Evolutionary conservation across 2,797 vertebrate genomes (phyloP).

Genomic region (Acipenser transmontanus): DNA sequence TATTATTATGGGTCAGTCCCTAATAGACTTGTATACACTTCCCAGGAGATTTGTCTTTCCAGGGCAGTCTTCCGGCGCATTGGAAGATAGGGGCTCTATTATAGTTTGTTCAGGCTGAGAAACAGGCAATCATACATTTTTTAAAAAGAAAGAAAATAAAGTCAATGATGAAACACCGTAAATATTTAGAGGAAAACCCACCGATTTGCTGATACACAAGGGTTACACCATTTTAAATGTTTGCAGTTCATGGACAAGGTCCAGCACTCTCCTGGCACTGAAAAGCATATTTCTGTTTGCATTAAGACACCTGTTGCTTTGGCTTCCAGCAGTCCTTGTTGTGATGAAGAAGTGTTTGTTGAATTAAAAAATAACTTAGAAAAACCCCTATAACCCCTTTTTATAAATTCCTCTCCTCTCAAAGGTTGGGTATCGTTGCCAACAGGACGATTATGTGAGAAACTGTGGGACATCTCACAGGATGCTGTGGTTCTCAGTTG

Average conservation of each 20-base stretch:
- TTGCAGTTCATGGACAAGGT: constrained; percentile 1
- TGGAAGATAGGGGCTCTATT: too few species aligned
- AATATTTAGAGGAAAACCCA: too few species aligned
- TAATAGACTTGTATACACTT: too few species aligned
- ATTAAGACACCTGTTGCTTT: neutral
- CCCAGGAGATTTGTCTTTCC: too few species aligned
- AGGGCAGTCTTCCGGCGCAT: too few species aligned
- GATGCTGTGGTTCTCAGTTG: neutral
- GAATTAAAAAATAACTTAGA: neutral
- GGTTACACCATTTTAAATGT: neutral
- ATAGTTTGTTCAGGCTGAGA: too few species aligned
- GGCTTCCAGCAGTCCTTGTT: neutral
- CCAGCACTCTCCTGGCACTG: neutral
- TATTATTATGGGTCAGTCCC: too few species aligned
- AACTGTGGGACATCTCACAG: neutral
- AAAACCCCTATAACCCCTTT: too few species aligned
- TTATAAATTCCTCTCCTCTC: neutral
- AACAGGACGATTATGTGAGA: neutral
- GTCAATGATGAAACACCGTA: too few species aligned
- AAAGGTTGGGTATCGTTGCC: neutral
- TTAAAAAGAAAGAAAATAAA: too few species aligned
- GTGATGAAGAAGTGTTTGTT: neutral
- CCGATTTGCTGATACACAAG: neutral
- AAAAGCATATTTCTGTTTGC: neutral
- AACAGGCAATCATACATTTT: too few species aligned